A percentile compares a stretch with the other conserved stretches of the same genome.
These are phyloP conservation scores for Rotaria socialis DNA, from an alignment of 2,888 invertebrate genomes.

Conservation along the genomic window DNA sequence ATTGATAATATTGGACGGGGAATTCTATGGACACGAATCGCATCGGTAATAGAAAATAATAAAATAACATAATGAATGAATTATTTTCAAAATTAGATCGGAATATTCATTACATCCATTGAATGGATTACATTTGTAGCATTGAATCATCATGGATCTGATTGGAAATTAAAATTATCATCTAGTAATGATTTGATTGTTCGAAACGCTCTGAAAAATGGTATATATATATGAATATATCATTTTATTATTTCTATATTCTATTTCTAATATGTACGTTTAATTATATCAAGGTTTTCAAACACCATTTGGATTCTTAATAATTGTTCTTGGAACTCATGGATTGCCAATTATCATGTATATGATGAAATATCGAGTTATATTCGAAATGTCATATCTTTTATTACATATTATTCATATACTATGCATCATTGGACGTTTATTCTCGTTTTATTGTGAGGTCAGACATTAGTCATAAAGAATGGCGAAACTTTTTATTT, in stretches of 20 bases:
- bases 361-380: background rate
- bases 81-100: slow-evolving; percentile 50
- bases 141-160: slow-evolving; percentile 52
- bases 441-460: background rate
- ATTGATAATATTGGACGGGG: slow-evolving; percentile 53
- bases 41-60: slow-evolving; percentile 49
- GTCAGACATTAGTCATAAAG: background rate
- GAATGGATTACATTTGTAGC: slow-evolving; percentile 55
- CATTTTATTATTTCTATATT: background rate
- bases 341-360: background rate
- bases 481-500: background rate
- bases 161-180: slow-evolving; percentile 52
- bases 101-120: slow-evolving; percentile 51
- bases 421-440: background rate
- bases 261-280: background rate
- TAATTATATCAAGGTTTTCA: slow-evolving; percentile 26
- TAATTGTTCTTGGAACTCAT: slow-evolving; percentile 48
- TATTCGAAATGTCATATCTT: background rate
- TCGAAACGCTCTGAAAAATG: slow-evolving; percentile 52
- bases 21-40: slow-evolving; percentile 52
- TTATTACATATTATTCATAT: background rate
- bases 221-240: too few relatives aligned
- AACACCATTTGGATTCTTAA: slow-evolving; percentile 50
- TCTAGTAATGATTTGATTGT: slow-evolving; percentile 47
- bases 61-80: slow-evolving; percentile 21